Base-by-base conservation (phyloP, 2,888 invertebrate species). In the Craniophora ligustri region DNA sequence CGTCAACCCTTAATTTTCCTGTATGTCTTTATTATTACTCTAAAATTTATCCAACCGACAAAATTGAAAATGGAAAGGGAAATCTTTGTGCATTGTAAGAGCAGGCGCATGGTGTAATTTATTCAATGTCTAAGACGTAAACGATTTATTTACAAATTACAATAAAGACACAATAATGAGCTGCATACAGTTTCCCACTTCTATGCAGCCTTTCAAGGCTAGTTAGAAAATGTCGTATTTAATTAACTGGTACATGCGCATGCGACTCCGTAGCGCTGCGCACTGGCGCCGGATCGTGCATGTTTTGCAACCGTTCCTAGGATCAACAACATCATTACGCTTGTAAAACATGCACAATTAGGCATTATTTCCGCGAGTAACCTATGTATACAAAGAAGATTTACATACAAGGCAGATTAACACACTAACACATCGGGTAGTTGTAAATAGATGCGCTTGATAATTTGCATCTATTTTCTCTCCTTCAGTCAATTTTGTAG, bases 271-370 rank as follows among this genome's bases (percentile, higher is more conserved):
- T 28, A 50, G 58, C 67, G 46, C 21, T 8, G 53, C 50, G 58
- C 67, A 44, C 21, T 8, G 53, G 63, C 70, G 58, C 58, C 58
- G 35, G 28, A n/a, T 2, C 23, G 31, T 14, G 11, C 42, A 18
- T 57, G 56, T 66, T 65, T 47, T 35, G 61, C 67, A 61, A 67
- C 42, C 61, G 35, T 48, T 41, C 42, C 35, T 44, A 10, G 16
- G 42, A 68, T 41, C 54, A 47, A 63, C 56, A 56, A 49, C 48
- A 53, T 61, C 41, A 70, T 65, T 59, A 72, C 11, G 36, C 54
- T 55, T 58, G 50, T 59, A 63, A 53, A 55, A 62, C 70, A 66
- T 66, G 46, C 30, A 26, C 44, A 64, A 50, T 60, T 64, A 71
- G 51, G 42, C 46, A 36, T 58, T 62, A 54, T 58, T 50, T 62